These are phyloP conservation scores for Leptodactylus fallax DNA, from an alignment of 2,797 vertebrate genomes.

Conservation along the genomic window DNA sequence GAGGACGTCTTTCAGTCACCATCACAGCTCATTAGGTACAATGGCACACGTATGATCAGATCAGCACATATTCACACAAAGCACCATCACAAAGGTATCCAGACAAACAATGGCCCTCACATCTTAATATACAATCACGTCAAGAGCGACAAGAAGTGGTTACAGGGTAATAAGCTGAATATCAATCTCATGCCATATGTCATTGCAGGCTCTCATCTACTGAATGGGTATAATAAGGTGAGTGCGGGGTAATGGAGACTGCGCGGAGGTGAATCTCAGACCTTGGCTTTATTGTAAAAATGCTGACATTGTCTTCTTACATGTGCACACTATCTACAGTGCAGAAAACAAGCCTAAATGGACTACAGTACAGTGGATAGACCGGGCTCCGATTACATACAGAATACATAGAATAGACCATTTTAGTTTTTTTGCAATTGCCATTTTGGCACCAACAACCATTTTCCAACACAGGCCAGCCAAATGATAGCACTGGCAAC, in stretches of 20 bases:
- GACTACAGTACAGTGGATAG: neutral
- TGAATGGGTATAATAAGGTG: neutral
- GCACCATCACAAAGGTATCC: neutral
- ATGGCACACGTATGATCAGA: neutral
- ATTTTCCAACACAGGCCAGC: neutral
- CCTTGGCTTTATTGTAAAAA: neutral
- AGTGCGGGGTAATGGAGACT: neutral
- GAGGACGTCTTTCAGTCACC: conserved; percentile 5
- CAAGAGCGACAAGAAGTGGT: neutral
- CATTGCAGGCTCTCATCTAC: neutral
- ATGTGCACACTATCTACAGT: neutral
- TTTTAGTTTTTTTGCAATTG: neutral
- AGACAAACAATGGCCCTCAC: neutral
- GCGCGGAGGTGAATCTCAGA: neutral
- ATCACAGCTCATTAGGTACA: conserved; percentile 19
- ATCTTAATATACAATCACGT: conserved; percentile 12
- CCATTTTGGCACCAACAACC: neutral
- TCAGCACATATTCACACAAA: neutral
- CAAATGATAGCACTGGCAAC: conserved; percentile 4
- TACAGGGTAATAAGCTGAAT: neutral
- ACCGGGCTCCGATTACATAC: neutral
- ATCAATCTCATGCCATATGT: neutral
- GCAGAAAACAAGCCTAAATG: neutral
- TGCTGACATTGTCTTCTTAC: conserved; percentile 7
- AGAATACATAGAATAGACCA: too few relatives aligned